phyloP scores from a whole-genome alignment of 2,797 vertebrate species.

The Anabas testudineus region DNA sequence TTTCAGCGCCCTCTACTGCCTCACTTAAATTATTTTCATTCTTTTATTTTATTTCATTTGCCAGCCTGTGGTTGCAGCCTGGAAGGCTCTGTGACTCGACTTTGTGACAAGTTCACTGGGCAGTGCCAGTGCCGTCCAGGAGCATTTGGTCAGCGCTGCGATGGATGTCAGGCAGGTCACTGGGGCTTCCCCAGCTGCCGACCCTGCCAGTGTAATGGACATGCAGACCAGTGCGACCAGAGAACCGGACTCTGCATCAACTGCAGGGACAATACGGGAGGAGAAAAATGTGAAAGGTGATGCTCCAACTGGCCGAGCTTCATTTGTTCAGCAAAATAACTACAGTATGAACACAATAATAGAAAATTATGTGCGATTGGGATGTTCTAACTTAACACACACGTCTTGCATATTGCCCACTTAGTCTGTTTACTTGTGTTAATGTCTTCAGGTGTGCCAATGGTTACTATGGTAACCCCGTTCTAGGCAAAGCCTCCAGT shows the following conservation, averaged over 20 bases:
- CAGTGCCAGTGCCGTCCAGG: constrained; percentile 92
- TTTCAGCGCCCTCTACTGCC: no score
- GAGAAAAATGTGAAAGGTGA: constrained; percentile 92
- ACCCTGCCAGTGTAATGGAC: constrained; percentile 92
- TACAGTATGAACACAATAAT: no score
- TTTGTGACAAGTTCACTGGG: constrained; percentile 89
- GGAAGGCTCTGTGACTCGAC: constrained; percentile 87
- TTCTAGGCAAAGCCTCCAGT: constrained; percentile 81
- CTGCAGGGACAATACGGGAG: constrained; percentile 89
- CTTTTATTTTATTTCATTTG: not conserved
- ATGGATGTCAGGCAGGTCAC: constrained; percentile 90
- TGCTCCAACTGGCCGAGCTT: not conserved
- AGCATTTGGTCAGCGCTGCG: constrained; percentile 89
- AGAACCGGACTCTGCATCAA: constrained; percentile 86
- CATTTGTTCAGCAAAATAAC: no score
- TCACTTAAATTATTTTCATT: no score
- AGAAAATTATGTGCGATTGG: no score
- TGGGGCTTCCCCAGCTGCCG: constrained; percentile 95
- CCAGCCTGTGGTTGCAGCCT: constrained; percentile 91
- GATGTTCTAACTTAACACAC: no score
- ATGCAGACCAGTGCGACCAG: constrained; percentile 87
- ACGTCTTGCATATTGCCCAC: not conserved
- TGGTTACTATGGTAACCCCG: constrained; percentile 93
- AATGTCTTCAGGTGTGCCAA: constrained; percentile 84
- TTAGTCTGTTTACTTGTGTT: not conserved